Base-by-base conservation (phyloP, 2,888 invertebrate genomes). In the Lacanobia oleracea region DNA sequence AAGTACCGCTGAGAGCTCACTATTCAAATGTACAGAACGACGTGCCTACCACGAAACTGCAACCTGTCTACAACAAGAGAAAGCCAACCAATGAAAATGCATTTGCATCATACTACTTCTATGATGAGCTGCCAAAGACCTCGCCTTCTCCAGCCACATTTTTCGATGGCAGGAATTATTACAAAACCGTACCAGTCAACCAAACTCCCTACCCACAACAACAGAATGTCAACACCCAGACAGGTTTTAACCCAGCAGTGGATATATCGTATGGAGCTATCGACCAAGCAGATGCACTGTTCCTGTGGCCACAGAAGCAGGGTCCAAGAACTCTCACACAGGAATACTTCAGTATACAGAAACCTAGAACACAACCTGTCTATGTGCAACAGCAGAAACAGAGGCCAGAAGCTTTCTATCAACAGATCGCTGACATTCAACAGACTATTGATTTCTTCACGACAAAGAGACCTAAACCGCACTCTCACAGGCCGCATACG, bases 51-150 rank as follows among this genome's bases (percentile, higher is more conserved):
- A 96, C 96, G 18, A 96, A 96, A 84, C 84, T 96, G 71, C 95
- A 96, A 84, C 95, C 96, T 2, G 96, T 97, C 67, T 95, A 93
- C 76, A 93, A 91, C 81, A 93, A 90, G 81, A 93, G 92, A 50
- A 93, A 94, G 85, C 93, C 94, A 53, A 94, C 40, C 40, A 59
- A 91, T 81, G 93, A 94, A 77, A 95, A 96, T 85, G 94, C 94
- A 56, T 91, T 96, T 66, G 96, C 97, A 1, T 97, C 97, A 10
- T 97, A 97, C 91, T 97, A 97, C 86, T 97, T 97, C 87, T 97
- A 97, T 84, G 97, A 97, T 77, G 97, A 97, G 88, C 95, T 96
- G 82, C 94, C 95, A 0, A 94, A 95, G 83, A 95, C 96, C 14
- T 96, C 97, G 33, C 97, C 97, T 16, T 93, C 96, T 40, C 97